Conservation (phyloP, 2,888 invertebrate species). For the Ashinkailepas kermadecensis region DNA sequence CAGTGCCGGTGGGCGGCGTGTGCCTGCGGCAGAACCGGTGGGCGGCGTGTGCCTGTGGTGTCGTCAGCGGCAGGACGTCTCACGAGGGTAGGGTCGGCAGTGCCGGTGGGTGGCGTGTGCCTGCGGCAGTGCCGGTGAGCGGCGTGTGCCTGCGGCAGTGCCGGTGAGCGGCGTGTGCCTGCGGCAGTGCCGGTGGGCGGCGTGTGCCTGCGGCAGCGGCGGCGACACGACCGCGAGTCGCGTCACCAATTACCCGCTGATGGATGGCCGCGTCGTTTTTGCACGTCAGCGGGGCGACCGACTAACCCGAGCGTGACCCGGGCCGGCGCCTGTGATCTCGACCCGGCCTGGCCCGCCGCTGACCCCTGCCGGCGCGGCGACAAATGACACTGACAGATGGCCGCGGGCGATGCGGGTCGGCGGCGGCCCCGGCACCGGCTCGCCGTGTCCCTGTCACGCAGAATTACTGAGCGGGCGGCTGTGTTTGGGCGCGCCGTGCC, state of each 20-base stretch:
- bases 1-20: no score
- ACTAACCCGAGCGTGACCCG: not conserved
- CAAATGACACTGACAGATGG: not conserved
- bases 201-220: not conserved
- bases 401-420: not conserved
- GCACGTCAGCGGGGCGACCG: not conserved
- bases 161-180: no score
- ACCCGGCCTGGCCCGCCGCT: no score
- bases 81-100: no score
- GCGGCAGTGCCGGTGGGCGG: no score
- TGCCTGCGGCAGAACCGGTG: no score
- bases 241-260: not conserved
- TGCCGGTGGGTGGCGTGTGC: no score
- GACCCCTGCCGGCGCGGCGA: not conserved
- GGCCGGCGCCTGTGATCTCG: not conserved
- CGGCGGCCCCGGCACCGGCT: not conserved
- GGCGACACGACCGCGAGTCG: not conserved
- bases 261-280: constrained; percentile 6
- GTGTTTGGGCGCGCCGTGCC: not conserved
- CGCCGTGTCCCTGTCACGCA: not conserved
- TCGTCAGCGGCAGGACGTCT: no score
- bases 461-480: not conserved
- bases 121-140: no score
- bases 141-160: no score
- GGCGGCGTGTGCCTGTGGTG: no score